Base-by-base conservation (phyloP, 2,797 vertebrate genomes). In the Myotis planiceps region DNA sequence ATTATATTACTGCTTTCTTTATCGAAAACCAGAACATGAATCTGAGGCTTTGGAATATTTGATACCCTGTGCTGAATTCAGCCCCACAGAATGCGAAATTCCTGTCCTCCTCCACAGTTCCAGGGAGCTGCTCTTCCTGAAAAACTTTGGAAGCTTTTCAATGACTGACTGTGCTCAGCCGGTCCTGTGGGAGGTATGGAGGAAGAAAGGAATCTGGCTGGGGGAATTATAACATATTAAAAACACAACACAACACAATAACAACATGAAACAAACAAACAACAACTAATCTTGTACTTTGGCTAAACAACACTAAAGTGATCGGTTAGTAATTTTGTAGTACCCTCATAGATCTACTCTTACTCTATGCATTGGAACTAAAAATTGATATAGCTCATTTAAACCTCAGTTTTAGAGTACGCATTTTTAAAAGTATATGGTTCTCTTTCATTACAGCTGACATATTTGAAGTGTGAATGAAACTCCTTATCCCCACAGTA, bases 121-220 rank as follows among this genome's bases (percentile, higher is more conserved):
- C 65, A 32, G 68, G 55, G 58, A 96, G 19, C 45, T 71, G 27
- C 65, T 92, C 34, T 71, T 95, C 69, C 82, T n/a, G 72, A 85
- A 96, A 83, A 45, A 45, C 14, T 76, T 55, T 9, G 2, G 34
- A 95, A 53, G 51, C 42, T 34, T 86, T 88, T 83, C 39, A 95
- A 96, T 39, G 88, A 58, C 80, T 87, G 37, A 51, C 76, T 93
- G 37, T 84, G 42, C 69, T 87, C 51, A 74, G 81, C 34, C 55
- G 53, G 90, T 84, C 53, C 84, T 84, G 96, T 95, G 71, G 96
- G 88, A 96, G 79, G 81, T 83, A 34, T 91, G 88, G 93, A 93
- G 93, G 82, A 86, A 96, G 76, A 81, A 82, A 94, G 78, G 90
- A 84, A 95, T 94, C 93, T 92, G 90, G 42, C 87, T 45, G 16